phyloP scores from a whole-genome alignment of 2,888 invertebrate genomes.

The Halocaridina rubra region DNA sequence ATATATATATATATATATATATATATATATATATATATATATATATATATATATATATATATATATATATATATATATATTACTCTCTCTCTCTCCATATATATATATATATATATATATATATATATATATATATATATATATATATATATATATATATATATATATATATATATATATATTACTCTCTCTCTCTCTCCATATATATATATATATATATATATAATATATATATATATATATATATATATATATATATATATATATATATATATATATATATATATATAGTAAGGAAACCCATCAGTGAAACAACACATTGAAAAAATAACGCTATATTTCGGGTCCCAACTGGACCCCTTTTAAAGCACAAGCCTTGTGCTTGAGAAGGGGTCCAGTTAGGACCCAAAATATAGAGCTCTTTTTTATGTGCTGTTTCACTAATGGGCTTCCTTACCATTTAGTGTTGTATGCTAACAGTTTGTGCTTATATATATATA shows the following conservation, averaged over 20 bases:
- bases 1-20: not conserved
- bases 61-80: not conserved
- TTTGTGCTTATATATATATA: not conserved
- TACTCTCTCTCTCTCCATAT: not conserved
- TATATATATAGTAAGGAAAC: not conserved
- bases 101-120: not conserved
- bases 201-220: not conserved
- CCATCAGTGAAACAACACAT: no score
- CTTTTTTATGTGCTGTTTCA: no score
- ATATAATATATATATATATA: not conserved
- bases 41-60: not conserved
- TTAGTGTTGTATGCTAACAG: not conserved
- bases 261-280: not conserved
- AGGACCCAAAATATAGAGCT: no score
- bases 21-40: not conserved
- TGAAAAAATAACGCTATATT: no score
- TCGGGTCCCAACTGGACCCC: no score
- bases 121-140: not conserved
- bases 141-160: not conserved
- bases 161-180: constrained; percentile 14
- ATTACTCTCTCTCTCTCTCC: no score
- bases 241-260: constrained; percentile 8
- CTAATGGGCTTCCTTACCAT: no score
- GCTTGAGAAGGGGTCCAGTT: no score
- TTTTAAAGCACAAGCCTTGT: no score